Base-by-base conservation (phyloP, 2,888 invertebrate species). In the Zhuqinia jingwanae region DNA sequence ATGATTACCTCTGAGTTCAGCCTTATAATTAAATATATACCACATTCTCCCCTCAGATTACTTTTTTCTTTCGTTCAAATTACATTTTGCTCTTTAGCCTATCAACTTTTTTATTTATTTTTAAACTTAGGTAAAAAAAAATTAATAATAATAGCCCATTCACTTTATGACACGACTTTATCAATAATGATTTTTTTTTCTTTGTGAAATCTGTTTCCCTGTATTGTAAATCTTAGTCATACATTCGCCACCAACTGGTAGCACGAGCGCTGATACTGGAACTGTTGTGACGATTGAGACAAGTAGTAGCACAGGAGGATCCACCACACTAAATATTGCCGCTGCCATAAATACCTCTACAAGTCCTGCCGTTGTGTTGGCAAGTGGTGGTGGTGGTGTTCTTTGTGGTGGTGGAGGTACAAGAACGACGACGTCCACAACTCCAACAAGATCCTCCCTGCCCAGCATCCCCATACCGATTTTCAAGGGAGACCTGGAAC, bases 401-500 rank as follows among this genome's bases (percentile, higher is more conserved):
- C n/a, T n/a, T n/a, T n/a, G n/a, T 36, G 36, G 36, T 36, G 36
- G 36, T 36, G 36, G 36, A 36, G 36, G 36, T 36, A 8, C 36
- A 36, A 36, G 36, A 36, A 6, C 36, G 45, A 75, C 86, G 30
- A 86, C 86, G 42, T n/a, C n/a, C n/a, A 70, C 85, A 15, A 79
- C 85, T 30, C 76, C 76, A 58, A 76, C 76, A 53, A 53, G 75
- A 56, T 45, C 75, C 25, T 80, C 79, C 30, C 42, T 76, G 15
- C 76, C 76, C 36, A 58, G 20, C 76, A 76, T 76, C 58, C 76
- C 76, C 58, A 76, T 75, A 5, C 50, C 58, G 2, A 53, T 58
- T 20, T 68, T 77, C 17, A 80, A 81, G 30, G 86, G 86, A 68
- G 86, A 86, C 27, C 47, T 86, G 45, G 86, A 86, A 53, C 79